Evolutionary conservation across 2,888 invertebrate species (phyloP).

Genomic region (Cylloceria caligata): DNA sequence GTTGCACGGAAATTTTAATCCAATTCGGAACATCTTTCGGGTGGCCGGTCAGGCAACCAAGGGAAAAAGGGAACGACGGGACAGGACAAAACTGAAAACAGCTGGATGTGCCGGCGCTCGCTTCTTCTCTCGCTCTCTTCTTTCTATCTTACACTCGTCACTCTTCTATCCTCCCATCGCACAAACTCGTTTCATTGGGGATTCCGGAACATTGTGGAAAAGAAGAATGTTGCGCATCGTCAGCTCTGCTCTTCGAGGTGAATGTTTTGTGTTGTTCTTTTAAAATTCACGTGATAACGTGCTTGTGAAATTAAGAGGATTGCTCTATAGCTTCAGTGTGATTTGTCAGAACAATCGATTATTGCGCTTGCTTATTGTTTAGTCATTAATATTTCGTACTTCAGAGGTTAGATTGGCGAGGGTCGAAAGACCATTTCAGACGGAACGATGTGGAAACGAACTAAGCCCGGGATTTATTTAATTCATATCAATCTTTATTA

Average conservation of each 20-base stretch:
- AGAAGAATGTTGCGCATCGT: constrained; percentile 79
- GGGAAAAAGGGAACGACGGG: constrained; percentile 79
- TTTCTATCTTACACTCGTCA: constrained; percentile 36
- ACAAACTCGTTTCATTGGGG: constrained; percentile 30
- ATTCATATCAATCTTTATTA: neutral
- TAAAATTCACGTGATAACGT: neutral
- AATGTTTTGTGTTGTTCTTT: constrained; percentile 28
- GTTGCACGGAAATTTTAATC: constrained; percentile 84
- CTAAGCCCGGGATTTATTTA: constrained; percentile 11
- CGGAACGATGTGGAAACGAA: constrained; percentile 57
- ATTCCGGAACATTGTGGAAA: constrained; percentile 67
- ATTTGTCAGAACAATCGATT: constrained; percentile 28
- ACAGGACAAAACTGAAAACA: constrained; percentile 74
- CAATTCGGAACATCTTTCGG: constrained; percentile 84
- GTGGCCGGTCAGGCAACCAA: constrained; percentile 80
- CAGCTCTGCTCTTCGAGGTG: constrained; percentile 75
- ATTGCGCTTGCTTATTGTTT: neutral
- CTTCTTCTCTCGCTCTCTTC: constrained; percentile 45
- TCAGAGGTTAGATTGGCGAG: constrained; percentile 66
- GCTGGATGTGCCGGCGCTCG: constrained; percentile 73
- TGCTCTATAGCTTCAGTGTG: constrained; percentile 1
- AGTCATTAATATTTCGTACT: constrained; percentile 10
- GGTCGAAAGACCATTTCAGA: constrained; percentile 60
- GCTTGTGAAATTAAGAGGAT: neutral
- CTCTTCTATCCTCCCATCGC: constrained; percentile 30